These are phyloP conservation scores for Drosophila rellima DNA, from an alignment of 2,888 invertebrate genomes.

Conservation along the genomic window DNA sequence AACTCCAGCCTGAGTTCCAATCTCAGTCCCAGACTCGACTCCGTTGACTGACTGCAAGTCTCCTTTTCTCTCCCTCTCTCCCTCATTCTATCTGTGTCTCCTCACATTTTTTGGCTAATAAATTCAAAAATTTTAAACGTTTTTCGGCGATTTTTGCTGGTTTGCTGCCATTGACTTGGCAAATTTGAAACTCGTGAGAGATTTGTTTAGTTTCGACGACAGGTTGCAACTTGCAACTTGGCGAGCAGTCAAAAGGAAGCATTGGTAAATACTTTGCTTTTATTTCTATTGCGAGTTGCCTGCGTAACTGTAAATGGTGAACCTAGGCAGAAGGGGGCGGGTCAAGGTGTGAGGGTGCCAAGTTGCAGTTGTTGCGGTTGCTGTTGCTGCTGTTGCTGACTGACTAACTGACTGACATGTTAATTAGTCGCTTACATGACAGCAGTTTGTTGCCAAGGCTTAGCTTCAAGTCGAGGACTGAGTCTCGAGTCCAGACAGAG, in stretches of 20 bases:
- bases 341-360: constrained; percentile 14
- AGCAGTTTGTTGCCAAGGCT: constrained; percentile 76
- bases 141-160: constrained; percentile 61
- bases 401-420: constrained; percentile 77
- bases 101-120: constrained; percentile 73
- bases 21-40: constrained; percentile 24
- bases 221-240: constrained; percentile 11
- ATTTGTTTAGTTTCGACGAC: constrained; percentile 62
- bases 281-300: constrained; percentile 8
- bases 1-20: no score
- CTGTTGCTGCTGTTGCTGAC: constrained; percentile 6
- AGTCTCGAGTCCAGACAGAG: constrained; percentile 28
- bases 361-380: constrained; percentile 17
- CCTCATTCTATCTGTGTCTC: not conserved
- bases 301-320: constrained; percentile 18
- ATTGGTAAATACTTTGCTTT: constrained; percentile 3
- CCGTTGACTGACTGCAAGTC: constrained; percentile 42
- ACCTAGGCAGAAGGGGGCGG: not conserved
- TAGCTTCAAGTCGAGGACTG: constrained; percentile 29
- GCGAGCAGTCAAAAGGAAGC: constrained; percentile 25
- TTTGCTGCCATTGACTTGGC: constrained; percentile 49
- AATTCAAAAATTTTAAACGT: constrained; percentile 80
- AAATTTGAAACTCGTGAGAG: constrained; percentile 83
- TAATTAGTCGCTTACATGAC: constrained; percentile 83
- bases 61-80: not conserved